These are phyloP conservation scores for Ophioderma brevispina DNA, from an alignment of 35 echinoderm and acorn worm genomes.

Conservation along the genomic window DNA sequence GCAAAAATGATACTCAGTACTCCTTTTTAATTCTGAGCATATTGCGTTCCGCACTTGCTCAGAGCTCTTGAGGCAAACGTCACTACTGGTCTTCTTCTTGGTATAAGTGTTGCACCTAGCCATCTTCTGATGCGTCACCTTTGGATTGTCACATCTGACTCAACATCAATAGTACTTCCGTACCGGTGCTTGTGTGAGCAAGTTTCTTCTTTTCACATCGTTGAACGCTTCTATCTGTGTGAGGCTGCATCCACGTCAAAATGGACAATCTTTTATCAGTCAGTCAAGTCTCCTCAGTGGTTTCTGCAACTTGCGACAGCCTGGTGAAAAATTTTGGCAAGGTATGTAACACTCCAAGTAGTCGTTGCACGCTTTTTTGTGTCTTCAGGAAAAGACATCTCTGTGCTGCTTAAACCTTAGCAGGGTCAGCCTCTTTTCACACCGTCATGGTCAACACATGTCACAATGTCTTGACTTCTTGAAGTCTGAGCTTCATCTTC, in stretches of 20 bases:
- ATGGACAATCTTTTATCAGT: conserved; percentile 35
- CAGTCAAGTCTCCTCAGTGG: conserved; percentile 53
- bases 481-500: neutral
- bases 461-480: conserved; percentile 5
- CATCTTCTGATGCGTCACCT: conserved; percentile 52
- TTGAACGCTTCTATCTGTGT: conserved; percentile 1
- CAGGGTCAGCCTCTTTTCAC: neutral
- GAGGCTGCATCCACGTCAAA: conserved; percentile 55
- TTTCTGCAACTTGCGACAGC: conserved; percentile 56
- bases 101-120: conserved; percentile 39
- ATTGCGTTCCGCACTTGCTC: conserved; percentile 38
- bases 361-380: conserved; percentile 36
- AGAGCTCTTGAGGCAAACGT: conserved; percentile 50
- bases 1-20: conserved; percentile 6
- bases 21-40: conserved; percentile 54
- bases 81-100: conserved; percentile 48
- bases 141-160: conserved; percentile 36
- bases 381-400: conserved; percentile 22
- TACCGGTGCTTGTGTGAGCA: conserved; percentile 20
- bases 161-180: conserved; percentile 52
- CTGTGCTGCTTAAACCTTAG: conserved; percentile 6
- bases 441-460: neutral
- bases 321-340: conserved; percentile 52
- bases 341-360: conserved; percentile 40
- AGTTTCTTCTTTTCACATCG: conserved; percentile 46